Conservation (phyloP, 2,888 invertebrate species). For the Ectropis crepuscularia region DNA sequence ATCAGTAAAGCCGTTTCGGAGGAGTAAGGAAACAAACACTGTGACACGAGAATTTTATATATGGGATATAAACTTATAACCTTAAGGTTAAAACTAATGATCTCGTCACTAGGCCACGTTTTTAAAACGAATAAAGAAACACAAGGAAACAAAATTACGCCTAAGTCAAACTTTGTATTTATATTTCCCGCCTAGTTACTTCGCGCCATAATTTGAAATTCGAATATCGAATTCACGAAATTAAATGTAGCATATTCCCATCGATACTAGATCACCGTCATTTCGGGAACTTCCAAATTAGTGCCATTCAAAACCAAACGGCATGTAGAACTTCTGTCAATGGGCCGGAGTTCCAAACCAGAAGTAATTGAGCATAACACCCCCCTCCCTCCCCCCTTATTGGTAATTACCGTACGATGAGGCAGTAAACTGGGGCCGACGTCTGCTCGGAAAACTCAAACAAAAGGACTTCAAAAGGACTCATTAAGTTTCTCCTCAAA, state of each 20-base stretch:
- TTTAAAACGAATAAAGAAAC: too few relatives aligned
- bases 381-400: conserved; percentile 49
- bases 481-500: conserved; percentile 70
- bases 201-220: background rate
- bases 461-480: conserved; percentile 71
- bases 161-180: too few relatives aligned
- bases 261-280: conserved; percentile 3
- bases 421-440: conserved; percentile 46
- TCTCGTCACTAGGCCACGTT: too few relatives aligned
- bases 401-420: conserved; percentile 61
- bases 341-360: conserved; percentile 51
- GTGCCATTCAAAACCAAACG: conserved; percentile 33
- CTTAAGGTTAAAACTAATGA: too few relatives aligned
- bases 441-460: conserved; percentile 67
- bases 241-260: background rate
- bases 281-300: conserved; percentile 8
- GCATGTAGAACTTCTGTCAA: conserved; percentile 47
- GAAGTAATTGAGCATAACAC: conserved; percentile 50
- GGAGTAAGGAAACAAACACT: too few relatives aligned
- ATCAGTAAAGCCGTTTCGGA: too few relatives aligned
- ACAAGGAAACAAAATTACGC: too few relatives aligned
- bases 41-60: too few relatives aligned
- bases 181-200: background rate
- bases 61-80: too few relatives aligned
- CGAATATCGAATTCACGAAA: background rate